These are phyloP conservation scores for Pristionchus mayeri DNA, from an alignment of 2,888 invertebrate species.

Conservation along the genomic window DNA sequence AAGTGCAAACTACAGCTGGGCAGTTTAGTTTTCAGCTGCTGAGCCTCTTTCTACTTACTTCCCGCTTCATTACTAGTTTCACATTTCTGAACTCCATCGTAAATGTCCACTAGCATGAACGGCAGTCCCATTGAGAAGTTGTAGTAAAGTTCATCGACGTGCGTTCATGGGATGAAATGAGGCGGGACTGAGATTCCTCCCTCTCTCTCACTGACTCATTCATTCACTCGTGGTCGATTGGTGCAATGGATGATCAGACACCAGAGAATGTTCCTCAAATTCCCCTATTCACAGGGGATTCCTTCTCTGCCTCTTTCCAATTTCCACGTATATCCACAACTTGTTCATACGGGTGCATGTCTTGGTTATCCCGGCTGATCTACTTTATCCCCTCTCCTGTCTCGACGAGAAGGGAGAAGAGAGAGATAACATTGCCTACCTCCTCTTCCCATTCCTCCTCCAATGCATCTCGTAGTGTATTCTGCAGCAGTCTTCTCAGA, in stretches of 20 bases:
- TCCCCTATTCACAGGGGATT: not conserved
- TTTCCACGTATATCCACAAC: not conserved
- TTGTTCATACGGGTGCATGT: not conserved
- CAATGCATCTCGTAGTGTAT: not conserved
- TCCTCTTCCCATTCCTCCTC: not conserved
- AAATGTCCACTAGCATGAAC: too few species aligned
- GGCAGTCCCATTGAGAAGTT: too few species aligned
- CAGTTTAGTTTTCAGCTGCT: too few species aligned
- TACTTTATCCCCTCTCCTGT: constrained; percentile 1
- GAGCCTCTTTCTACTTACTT: too few species aligned
- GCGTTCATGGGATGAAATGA: not conserved
- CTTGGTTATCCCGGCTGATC: constrained; percentile 25
- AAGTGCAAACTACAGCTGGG: too few species aligned
- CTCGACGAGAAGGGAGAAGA: not conserved
- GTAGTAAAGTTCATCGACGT: not conserved
- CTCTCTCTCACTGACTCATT: not conserved
- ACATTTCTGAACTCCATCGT: too few species aligned
- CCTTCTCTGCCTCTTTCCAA: not conserved
- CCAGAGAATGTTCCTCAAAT: not conserved
- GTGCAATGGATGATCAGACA: not conserved
- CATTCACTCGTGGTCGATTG: not conserved
- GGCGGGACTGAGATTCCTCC: not conserved
- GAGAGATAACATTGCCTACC: not conserved
- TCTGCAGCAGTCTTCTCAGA: not conserved
- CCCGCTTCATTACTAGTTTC: too few species aligned